Conservation (phyloP, 2,888 invertebrate genomes). For the Harpagoxenus sublaevis region DNA sequence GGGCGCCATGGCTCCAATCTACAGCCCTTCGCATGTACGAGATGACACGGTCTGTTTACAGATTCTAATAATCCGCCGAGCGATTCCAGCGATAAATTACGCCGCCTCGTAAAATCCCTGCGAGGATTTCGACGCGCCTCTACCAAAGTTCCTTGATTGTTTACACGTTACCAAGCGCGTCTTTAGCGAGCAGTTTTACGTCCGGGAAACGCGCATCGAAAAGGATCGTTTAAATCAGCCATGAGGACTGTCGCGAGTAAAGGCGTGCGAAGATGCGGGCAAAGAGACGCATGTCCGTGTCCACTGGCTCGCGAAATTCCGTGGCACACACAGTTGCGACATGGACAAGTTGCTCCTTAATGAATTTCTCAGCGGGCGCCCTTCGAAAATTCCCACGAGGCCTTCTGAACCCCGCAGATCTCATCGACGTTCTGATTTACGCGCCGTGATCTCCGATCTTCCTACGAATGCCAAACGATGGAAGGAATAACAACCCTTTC, state of each 20-base stretch:
- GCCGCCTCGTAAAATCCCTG: slow-evolving; percentile 78
- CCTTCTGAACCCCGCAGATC: slow-evolving; percentile 48
- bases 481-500: slow-evolving; percentile 54
- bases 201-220: not conserved
- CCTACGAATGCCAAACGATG: slow-evolving; percentile 58
- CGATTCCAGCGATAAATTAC: slow-evolving; percentile 79
- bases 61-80: slow-evolving; percentile 79
- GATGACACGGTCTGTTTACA: slow-evolving; percentile 75
- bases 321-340: slow-evolving; percentile 36
- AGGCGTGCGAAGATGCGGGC: slow-evolving; percentile 38
- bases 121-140: slow-evolving; percentile 55
- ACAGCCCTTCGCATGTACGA: slow-evolving; percentile 29
- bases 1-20: slow-evolving; percentile 45
- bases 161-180: not conserved
- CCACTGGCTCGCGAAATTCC: slow-evolving; percentile 45
- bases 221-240: slow-evolving; percentile 52
- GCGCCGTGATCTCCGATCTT: slow-evolving; percentile 64
- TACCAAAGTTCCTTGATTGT: slow-evolving; percentile 53
- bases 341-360: slow-evolving; percentile 71
- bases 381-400: slow-evolving; percentile 43
- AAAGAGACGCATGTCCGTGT: slow-evolving; percentile 58
- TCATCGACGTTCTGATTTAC: slow-evolving; percentile 73
- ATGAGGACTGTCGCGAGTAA: slow-evolving; percentile 5
- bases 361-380: slow-evolving; percentile 80
- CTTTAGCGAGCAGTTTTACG: slow-evolving; percentile 17